Conservation (phyloP, 2,888 invertebrate species). For the Artemia sinica region DNA sequence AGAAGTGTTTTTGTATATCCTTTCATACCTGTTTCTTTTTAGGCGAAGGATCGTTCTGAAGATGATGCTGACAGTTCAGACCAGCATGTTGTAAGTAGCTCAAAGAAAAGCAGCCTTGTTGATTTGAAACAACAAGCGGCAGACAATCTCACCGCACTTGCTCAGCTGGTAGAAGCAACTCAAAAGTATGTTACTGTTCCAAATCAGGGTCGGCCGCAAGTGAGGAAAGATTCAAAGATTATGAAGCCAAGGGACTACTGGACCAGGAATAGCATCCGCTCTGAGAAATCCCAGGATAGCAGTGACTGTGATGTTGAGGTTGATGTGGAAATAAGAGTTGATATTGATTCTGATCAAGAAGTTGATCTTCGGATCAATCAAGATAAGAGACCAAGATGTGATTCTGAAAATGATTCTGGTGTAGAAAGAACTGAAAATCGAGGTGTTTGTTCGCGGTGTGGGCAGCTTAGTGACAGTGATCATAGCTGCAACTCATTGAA, state of each 20-base stretch:
- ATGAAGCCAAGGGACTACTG: constrained; percentile 10
- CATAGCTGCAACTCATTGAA: not conserved
- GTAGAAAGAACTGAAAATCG: not conserved
- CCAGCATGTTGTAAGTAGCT: not conserved
- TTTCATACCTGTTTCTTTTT: not conserved
- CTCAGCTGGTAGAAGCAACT: not conserved
- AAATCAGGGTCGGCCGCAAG: not conserved
- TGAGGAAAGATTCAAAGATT: not conserved
- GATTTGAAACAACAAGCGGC: constrained; percentile 14
- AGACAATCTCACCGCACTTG: not conserved
- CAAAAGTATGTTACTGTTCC: constrained; percentile 1
- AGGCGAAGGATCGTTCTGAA: not conserved
- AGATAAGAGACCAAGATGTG: not conserved
- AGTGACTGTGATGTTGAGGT: constrained; percentile 20
- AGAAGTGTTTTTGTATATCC: no score
- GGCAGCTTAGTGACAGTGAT: not conserved
- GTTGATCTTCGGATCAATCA: constrained; percentile 21
- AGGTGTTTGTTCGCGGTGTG: not conserved
- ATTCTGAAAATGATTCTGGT: not conserved
- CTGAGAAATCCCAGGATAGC: not conserved
- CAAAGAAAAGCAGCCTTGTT: not conserved
- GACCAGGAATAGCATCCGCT: constrained; percentile 8
- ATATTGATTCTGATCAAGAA: constrained; percentile 20
- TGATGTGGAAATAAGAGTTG: constrained; percentile 17
- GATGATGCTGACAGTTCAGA: not conserved